A percentile compares a stretch with the other conserved stretches of the same genome.
Evolutionary conservation across 2,113 vertebrate genomes (phyloP).

Genomic region (Cyprinodon variegatus): DNA sequence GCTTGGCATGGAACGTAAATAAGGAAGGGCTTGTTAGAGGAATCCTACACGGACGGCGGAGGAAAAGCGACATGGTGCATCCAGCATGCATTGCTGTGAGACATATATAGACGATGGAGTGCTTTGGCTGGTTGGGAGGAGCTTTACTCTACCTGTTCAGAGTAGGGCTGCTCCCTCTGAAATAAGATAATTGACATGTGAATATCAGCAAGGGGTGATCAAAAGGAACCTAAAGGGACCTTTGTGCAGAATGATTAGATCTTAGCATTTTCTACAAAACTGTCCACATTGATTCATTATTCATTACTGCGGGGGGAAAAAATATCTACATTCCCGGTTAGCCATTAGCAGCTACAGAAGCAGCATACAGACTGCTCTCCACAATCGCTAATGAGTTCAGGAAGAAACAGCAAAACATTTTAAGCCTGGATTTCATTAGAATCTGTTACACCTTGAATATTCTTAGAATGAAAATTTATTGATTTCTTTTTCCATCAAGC

Average conservation of each 20-base stretch:
- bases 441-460: background rate
- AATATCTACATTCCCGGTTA: slow-evolving; percentile 41
- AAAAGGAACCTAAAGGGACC: slow-evolving; percentile 33
- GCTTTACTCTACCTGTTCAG: slow-evolving; percentile 84
- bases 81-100: slow-evolving; percentile 74
- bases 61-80: slow-evolving; percentile 54
- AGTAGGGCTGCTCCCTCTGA: slow-evolving; percentile 83
- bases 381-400: background rate
- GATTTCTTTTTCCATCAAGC: slow-evolving; percentile 1
- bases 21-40: slow-evolving; percentile 48
- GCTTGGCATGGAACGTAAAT: slow-evolving; percentile 42
- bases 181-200: slow-evolving; percentile 81
- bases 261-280: slow-evolving; percentile 20
- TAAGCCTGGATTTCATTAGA: slow-evolving; percentile 14
- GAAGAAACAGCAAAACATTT: background rate
- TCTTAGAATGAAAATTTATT: background rate
- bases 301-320: slow-evolving; percentile 25
- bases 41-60: slow-evolving; percentile 33
- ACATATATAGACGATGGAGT: slow-evolving; percentile 55
- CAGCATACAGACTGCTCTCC: background rate
- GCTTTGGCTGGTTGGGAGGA: slow-evolving; percentile 66
- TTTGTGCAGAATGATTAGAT: slow-evolving; percentile 47
- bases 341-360: slow-evolving; percentile 33
- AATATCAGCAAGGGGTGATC: slow-evolving; percentile 69
- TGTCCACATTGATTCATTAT: slow-evolving; percentile 30